phyloP scores from a whole-genome alignment of 2,113 vertebrate genomes.

The Eulemur rufifrons region DNA sequence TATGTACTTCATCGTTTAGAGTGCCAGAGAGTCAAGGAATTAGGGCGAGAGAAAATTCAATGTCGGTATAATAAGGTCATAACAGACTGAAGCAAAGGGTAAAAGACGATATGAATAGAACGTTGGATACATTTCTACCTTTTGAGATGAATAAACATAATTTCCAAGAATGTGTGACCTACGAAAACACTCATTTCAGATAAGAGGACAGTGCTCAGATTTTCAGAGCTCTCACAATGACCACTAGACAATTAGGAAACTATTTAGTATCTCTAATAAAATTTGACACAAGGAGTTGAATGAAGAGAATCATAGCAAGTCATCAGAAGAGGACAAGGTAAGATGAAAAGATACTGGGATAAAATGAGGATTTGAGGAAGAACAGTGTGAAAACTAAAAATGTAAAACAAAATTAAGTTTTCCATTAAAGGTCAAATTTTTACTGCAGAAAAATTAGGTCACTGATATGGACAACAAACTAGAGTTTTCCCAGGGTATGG shows the following conservation, averaged over 20 bases:
- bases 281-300: background rate
- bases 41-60: background rate
- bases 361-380: background rate
- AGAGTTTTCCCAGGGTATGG: background rate
- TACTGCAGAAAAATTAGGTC: background rate
- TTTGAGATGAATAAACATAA: conserved; percentile 24
- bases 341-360: background rate
- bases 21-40: background rate
- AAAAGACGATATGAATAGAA: background rate
- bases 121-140: background rate
- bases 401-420: conserved; percentile 9
- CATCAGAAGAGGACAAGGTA: background rate
- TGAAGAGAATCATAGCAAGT: background rate
- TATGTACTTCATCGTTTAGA: conserved; percentile 23
- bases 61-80: background rate
- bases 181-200: background rate
- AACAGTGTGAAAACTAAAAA: background rate
- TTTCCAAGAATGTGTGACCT: background rate
- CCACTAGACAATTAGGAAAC: background rate
- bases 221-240: background rate
- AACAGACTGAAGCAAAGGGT: background rate
- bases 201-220: background rate
- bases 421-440: background rate
- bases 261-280: background rate
- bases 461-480: background rate